Evolutionary conservation across 2,888 invertebrate genomes (phyloP).

Genomic region (Acanthococcus lagerstroemiae): DNA sequence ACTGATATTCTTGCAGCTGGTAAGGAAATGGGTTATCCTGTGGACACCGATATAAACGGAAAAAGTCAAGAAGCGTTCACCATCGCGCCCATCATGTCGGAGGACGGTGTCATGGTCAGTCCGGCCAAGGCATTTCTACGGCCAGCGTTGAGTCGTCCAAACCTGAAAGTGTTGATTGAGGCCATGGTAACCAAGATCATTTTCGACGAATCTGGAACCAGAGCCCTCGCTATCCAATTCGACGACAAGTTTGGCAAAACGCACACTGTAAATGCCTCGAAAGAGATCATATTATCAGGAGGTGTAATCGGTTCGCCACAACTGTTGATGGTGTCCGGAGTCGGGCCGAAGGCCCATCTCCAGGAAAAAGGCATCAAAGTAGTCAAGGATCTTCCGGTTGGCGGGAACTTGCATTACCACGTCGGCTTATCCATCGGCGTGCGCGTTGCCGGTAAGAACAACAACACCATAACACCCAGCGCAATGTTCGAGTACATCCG

Average conservation of each 20-base stretch:
- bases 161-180: slow-evolving; percentile 43
- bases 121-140: slow-evolving; percentile 48
- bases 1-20: slow-evolving; percentile 42
- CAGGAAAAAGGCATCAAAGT: slow-evolving; percentile 43
- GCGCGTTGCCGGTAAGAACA: slow-evolving; percentile 29
- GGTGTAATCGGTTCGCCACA: slow-evolving; percentile 59
- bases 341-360: slow-evolving; percentile 49
- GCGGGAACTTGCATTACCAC: slow-evolving; percentile 50
- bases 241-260: slow-evolving; percentile 42
- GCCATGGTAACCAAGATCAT: slow-evolving; percentile 46
- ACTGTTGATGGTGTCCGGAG: slow-evolving; percentile 57
- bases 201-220: slow-evolving; percentile 45
- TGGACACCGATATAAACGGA: slow-evolving; percentile 42
- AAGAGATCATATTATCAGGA: slow-evolving; percentile 55
- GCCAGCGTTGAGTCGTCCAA: slow-evolving; percentile 39
- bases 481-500: slow-evolving; percentile 38
- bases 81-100: slow-evolving; percentile 38
- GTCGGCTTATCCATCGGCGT: slow-evolving; percentile 39
- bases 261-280: slow-evolving; percentile 49
- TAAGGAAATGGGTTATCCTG: slow-evolving; percentile 40
- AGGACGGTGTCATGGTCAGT: slow-evolving; percentile 40
- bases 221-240: slow-evolving; percentile 70
- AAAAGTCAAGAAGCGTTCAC: slow-evolving; percentile 37
- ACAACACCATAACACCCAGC: not conserved
- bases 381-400: slow-evolving; percentile 46